A percentile compares a stretch with the other conserved stretches of the same genome.
Evolutionary conservation across 2,888 invertebrate species (phyloP).

Genomic region (Meteorus colon): DNA sequence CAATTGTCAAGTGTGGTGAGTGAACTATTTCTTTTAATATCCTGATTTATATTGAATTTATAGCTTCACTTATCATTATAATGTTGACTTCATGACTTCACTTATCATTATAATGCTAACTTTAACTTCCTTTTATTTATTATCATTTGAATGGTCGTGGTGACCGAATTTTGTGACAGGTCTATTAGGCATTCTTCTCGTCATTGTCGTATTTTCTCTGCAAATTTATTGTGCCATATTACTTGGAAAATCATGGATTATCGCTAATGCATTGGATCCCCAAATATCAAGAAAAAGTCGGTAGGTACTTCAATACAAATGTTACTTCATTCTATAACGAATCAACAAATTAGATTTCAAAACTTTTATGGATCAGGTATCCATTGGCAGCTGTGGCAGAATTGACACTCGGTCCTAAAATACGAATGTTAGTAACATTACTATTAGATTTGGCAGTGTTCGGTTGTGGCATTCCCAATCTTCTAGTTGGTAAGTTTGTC

Average conservation of each 20-base stretch:
- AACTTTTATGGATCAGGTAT: constrained; percentile 75
- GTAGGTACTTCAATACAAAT: constrained; percentile 61
- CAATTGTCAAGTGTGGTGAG: constrained; percentile 85
- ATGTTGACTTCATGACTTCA: not conserved
- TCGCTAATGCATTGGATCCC: constrained; percentile 83
- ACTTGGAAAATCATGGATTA: constrained; percentile 87
- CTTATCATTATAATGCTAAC: constrained; percentile 9
- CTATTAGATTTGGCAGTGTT: constrained; percentile 85
- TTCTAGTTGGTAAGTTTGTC: constrained; percentile 79
- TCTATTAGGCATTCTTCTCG: constrained; percentile 81
- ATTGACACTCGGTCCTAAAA: constrained; percentile 81
- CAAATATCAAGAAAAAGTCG: constrained; percentile 78
- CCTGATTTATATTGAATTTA: constrained; percentile 20
- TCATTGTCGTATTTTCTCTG: constrained; percentile 79
- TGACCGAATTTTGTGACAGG: constrained; percentile 73
- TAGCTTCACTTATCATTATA: not conserved
- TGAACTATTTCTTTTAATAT: constrained; percentile 36
- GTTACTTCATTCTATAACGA: not conserved
- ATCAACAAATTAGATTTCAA: not conserved
- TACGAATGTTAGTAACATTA: constrained; percentile 79
- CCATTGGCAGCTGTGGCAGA: constrained; percentile 91
- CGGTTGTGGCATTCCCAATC: constrained; percentile 85
- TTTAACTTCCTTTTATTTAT: constrained; percentile 6
- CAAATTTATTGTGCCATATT: constrained; percentile 89
- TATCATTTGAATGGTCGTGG: constrained; percentile 25